These are phyloP conservation scores for Gallinago media DNA, from an alignment of 2,113 vertebrate genomes.

Conservation along the genomic window DNA sequence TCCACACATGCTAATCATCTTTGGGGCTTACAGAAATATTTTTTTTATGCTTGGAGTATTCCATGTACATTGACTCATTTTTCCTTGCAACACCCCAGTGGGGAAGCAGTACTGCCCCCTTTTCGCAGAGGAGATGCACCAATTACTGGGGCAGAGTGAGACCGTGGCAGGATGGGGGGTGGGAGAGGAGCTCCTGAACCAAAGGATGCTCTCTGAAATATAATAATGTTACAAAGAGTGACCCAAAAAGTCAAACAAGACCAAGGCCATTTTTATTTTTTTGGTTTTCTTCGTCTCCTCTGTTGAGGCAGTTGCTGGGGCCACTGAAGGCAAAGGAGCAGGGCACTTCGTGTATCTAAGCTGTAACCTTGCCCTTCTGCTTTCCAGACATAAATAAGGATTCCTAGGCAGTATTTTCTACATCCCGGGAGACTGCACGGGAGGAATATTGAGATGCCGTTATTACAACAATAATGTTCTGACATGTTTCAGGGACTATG, in stretches of 20 bases:
- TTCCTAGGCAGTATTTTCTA: neutral
- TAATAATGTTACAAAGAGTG: neutral
- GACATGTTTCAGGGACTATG: neutral
- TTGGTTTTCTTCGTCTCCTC: neutral
- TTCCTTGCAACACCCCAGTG: neutral
- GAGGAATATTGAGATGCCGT: neutral
- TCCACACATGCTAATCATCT: too few relatives aligned
- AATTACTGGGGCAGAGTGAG: neutral
- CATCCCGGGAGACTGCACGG: neutral
- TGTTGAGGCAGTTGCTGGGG: neutral
- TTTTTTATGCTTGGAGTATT: neutral
- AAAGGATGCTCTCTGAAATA: neutral
- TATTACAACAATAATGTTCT: slow-evolving; percentile 31
- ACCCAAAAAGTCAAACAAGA: neutral
- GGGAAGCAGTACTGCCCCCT: neutral
- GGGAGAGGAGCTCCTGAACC: accelerated
- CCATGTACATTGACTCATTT: neutral
- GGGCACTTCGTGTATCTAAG: neutral
- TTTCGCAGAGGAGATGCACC: neutral
- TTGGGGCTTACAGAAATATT: too few relatives aligned
- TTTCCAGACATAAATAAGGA: slow-evolving; percentile 12
- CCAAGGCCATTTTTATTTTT: neutral
- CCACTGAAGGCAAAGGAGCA: neutral
- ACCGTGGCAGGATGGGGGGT: accelerated
- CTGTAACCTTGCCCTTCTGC: neutral